Evolutionary conservation across 2,113 vertebrate genomes (phyloP), one percentile per base, ranked within the genome.

Genomic region (Nannobrachium achirus): DNA sequence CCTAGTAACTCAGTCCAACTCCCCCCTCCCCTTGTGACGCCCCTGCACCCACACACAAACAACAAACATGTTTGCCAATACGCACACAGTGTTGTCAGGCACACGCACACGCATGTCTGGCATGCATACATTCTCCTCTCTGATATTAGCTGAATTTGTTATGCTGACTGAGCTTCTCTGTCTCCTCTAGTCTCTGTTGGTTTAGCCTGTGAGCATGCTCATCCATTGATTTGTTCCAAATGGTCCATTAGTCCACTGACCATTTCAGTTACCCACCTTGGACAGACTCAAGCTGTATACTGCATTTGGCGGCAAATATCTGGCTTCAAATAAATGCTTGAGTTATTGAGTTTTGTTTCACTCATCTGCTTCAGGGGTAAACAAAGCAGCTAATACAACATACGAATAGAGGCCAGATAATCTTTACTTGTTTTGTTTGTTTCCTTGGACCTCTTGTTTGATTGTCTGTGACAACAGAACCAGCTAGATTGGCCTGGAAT

Each of bases 71-170:
- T 33, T 33, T 33, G 25, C 25, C 25, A 33, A 33, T 33, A 33
- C 25, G 25, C 25, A 5, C 25, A 33, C 3, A 33, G 25, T 33
- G 25, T 33, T 33, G 25, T 33, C 25, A 33, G 25, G 25, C 25
- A 33, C 25, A 33, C 25, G 3, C n/a, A n/a, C n/a, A n/a, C n/a
- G n/a, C n/a, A n/a, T n/a, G n/a, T n/a, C 55, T 1, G 33, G 78
- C 56, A 63, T 63, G 42, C 65, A 53, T 71, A 61, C 57, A 63
- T 68, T 68, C 52, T 66, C 72, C 51, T 7, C 52, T 10, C 48
- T 72, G 73, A 82, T 85, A 87, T 84, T 86, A 81, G 73, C 15
- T 73, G 73, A 81, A 88, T 89, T 83, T 78, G 85, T 89, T 86
- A 80, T 81, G 82, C 85, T 70, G 80, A 81, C 44, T 49, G 70